These are phyloP conservation scores for Polydrusus tereticollis DNA, from an alignment of 2,888 invertebrate species.

Conservation along the genomic window DNA sequence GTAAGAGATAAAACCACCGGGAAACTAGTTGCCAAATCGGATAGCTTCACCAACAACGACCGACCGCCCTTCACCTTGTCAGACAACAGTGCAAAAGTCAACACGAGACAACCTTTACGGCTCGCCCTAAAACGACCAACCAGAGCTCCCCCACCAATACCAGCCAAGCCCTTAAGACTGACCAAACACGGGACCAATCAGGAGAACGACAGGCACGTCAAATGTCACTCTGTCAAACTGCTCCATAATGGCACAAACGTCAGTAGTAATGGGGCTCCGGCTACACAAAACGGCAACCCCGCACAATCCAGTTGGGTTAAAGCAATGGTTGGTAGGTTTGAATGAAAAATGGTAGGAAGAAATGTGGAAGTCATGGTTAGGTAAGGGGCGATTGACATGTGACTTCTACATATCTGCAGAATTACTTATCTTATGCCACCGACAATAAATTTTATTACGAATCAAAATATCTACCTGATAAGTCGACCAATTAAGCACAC, in stretches of 20 bases:
- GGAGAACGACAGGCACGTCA: conserved; percentile 7
- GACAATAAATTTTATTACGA: conserved; percentile 1
- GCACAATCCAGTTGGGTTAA: conserved; percentile 77
- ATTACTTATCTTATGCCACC: not conserved
- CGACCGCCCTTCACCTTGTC: not conserved
- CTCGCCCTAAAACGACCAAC: conserved; percentile 60
- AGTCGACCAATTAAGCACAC: conserved; percentile 8
- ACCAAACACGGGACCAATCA: conserved; percentile 39
- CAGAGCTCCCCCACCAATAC: conserved; percentile 76
- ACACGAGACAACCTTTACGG: not conserved
- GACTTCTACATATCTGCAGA: conserved; percentile 6
- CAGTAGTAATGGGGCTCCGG: not conserved
- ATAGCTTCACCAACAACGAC: conserved; percentile 58
- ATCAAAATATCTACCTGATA: not conserved
- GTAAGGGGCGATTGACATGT: not conserved
- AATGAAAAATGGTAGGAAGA: conserved; percentile 65
- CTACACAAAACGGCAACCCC: conserved; percentile 8
- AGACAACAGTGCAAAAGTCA: conserved; percentile 19
- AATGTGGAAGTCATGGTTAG: not conserved
- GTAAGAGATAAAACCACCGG: conserved; percentile 59
- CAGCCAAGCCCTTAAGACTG: conserved; percentile 70
- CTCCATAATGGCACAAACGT: not conserved
- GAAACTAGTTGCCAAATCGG: conserved; percentile 58
- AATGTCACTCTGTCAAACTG: not conserved
- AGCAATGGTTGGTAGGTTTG: conserved; percentile 80